phyloP scores from a whole-genome alignment of 2,113 vertebrate genomes.

The Trichechus manatus region DNA sequence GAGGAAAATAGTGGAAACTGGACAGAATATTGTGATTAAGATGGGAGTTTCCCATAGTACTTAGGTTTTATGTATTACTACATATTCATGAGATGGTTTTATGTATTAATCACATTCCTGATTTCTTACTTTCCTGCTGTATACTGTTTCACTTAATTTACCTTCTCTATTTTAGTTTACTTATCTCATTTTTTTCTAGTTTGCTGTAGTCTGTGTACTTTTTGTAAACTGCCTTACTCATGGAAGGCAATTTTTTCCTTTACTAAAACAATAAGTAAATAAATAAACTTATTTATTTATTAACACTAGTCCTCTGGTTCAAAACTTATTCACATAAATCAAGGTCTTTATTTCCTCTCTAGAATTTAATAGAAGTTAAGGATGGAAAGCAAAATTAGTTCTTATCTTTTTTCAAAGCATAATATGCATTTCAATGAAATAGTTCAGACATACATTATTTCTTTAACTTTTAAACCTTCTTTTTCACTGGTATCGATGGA shows the following conservation, averaged over 20 bases:
- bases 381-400: background rate
- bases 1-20: background rate
- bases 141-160: background rate
- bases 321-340: constrained; percentile 9
- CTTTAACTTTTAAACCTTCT: constrained; percentile 32
- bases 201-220: background rate
- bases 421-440: background rate
- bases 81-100: background rate
- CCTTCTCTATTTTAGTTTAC: background rate
- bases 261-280: background rate
- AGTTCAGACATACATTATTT: background rate
- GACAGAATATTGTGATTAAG: background rate
- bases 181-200: background rate
- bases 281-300: background rate
- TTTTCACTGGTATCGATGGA: background rate
- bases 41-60: background rate
- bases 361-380: background rate
- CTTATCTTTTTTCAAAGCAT: background rate
- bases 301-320: background rate
- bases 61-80: background rate
- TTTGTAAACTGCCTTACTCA: background rate
- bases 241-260: background rate
- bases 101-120: background rate
- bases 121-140: background rate
- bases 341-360: background rate